Percentiles rank a stretch among this genome's conserved stretches.
Evolutionary conservation across 2,113 vertebrate species (phyloP).

Genomic region (Dipodomys stephensi): DNA sequence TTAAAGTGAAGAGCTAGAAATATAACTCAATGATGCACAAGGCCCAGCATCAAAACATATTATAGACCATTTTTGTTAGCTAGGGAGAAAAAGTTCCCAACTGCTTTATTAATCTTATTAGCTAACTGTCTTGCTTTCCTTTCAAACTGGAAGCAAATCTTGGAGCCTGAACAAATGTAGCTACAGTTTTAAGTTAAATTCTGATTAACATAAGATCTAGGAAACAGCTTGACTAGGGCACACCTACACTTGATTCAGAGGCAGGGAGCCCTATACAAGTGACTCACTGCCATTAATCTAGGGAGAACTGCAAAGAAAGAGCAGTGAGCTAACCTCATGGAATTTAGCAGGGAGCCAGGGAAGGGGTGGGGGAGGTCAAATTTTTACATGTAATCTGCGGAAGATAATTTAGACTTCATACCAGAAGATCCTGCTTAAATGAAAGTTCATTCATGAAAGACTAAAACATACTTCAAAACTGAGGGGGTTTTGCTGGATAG

Average conservation of each 20-base stretch:
- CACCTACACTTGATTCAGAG: not conserved
- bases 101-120: conserved; percentile 40
- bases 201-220: not conserved
- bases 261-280: not conserved
- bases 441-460: conserved; percentile 49
- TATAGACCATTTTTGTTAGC: not conserved
- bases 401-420: conserved; percentile 10
- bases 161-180: not conserved
- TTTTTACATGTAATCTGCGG: not conserved
- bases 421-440: not conserved
- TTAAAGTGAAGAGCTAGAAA: not conserved
- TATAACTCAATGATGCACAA: not conserved
- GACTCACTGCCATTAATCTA: not conserved
- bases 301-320: conserved; percentile 1
- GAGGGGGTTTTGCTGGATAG: conserved; percentile 16
- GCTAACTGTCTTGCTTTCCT: conserved; percentile 37
- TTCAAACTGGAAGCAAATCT: conserved; percentile 31
- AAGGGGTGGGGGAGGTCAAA: not conserved
- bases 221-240: not conserved
- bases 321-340: not conserved
- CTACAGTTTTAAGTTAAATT: not conserved
- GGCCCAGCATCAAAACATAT: conserved; percentile 21
- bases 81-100: not conserved
- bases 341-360: not conserved
- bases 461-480: conserved; percentile 54